These are phyloP conservation scores for Phenganax stokvisi DNA, from an alignment of 92 coral and sea anemone species.

Conservation along the genomic window DNA sequence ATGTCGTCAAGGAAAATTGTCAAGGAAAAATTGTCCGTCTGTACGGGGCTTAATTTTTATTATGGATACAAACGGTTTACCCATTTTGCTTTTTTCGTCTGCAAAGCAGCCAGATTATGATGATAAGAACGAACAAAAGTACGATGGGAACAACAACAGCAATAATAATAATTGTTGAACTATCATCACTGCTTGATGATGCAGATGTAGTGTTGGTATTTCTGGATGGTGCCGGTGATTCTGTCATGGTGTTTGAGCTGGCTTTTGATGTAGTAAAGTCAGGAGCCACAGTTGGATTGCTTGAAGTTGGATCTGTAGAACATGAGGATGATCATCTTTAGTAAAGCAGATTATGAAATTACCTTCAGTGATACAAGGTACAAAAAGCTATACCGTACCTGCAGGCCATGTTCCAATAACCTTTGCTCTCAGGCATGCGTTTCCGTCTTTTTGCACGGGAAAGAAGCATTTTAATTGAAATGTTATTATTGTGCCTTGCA, in stretches of 20 bases:
- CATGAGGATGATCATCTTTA: background rate
- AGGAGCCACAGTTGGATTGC: background rate
- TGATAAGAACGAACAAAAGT: background rate
- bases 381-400: background rate
- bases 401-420: constrained; percentile 26
- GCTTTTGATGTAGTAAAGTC: background rate
- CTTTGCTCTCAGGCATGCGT: constrained; percentile 19
- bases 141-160: constrained; percentile 7
- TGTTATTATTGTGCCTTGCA: constrained; percentile 25
- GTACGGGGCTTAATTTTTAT: too few relatives aligned
- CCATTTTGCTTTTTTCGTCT: background rate
- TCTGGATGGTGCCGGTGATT: background rate
- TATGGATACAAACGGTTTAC: background rate
- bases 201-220: background rate
- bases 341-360: too few relatives aligned
- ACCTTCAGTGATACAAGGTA: too few relatives aligned
- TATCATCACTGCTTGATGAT: background rate
- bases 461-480: background rate
- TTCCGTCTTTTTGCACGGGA: background rate
- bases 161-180: background rate
- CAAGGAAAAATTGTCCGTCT: too few relatives aligned
- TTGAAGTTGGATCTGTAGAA: background rate
- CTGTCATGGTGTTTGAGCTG: background rate
- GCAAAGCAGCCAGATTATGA: constrained; percentile 1
- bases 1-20: too few relatives aligned